phyloP scores from a whole-genome alignment of 2,113 vertebrate genomes.

The Apteryx mantelli region DNA sequence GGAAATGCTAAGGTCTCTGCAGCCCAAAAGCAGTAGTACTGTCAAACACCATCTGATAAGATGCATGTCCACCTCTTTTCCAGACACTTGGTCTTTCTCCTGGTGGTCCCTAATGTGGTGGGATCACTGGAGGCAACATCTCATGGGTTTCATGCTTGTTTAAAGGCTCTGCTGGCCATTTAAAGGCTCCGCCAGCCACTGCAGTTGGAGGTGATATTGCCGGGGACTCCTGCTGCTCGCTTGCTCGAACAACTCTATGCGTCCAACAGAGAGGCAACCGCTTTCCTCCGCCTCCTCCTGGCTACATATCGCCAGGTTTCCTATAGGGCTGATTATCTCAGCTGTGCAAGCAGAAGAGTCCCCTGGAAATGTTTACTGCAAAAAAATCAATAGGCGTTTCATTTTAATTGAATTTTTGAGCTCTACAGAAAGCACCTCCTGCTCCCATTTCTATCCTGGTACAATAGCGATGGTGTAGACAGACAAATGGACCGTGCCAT shows the following conservation, averaged over 20 bases:
- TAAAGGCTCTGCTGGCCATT: no score
- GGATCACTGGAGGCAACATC: no score
- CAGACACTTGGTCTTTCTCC: no score
- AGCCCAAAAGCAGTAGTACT: background rate
- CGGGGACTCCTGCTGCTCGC: no score
- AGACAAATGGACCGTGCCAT: fast-evolving
- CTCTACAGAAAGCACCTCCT: background rate
- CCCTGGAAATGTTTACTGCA: background rate
- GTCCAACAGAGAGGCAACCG: fast-evolving
- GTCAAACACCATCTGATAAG: background rate
- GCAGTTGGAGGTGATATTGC: no score
- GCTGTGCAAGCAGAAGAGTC: background rate
- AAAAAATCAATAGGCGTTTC: background rate
- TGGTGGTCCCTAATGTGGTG: no score
- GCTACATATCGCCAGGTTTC: fast-evolving
- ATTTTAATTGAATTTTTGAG: background rate
- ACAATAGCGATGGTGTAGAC: fast-evolving
- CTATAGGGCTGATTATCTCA: background rate
- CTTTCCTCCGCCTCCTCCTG: background rate
- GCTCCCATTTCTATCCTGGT: background rate
- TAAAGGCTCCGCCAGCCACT: no score
- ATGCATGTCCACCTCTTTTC: fast-evolving
- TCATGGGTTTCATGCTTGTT: no score
- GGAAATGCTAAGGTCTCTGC: background rate
- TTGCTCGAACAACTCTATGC: background rate